Evolutionary conservation across 2,797 vertebrate species (phyloP), one percentile per base, ranked within the genome.

Genomic region (Uromys caudimaculatus): DNA sequence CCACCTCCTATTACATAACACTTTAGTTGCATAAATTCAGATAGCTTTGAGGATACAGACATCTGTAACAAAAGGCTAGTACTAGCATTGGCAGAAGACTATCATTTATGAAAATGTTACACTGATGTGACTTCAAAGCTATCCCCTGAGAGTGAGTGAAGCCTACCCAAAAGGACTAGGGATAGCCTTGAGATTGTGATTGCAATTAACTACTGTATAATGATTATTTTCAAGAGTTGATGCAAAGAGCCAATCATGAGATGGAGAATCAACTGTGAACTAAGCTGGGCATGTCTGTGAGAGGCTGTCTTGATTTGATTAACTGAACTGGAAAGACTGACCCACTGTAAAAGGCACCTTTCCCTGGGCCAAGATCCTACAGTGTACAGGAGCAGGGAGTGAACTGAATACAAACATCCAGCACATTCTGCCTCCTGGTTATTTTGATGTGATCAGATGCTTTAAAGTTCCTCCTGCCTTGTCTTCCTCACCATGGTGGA

Each of bases 21-120:
- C 32, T 90, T 75, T 92, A 89, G 64, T 79, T 81, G 85, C 67
- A 79, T 52, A 4, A 32, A 67, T 89, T 95, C 78, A 73, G 52
- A 89, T 3, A 6, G 12, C 21, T 78, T 62, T 58, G 88, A 27
- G 60, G 54, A 29, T 41, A 19, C 12, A 81, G 69, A 7, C 69
- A 87, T 47, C 58, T 88, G 1, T 38, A 86, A 75, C 54, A 44
- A 58, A 76, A 50, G 62, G 23, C 35, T 21, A 38, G 67, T 38
- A 76, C 19, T 6, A 56, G 24, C 38, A 79, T 76, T 76, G 77
- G 35, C 6, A 85, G 54, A 4, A 54, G 9, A 11, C 60, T 82
- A 75, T 47, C 24, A 44, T n/a, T 77, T 77, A 67, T 67, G 29
- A 88, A 95, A 96, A 78, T 56, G 52, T n/a, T 75, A 12, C 54